Conservation (phyloP, 2,888 invertebrate genomes). For the Trissolcus brochymenae region DNA sequence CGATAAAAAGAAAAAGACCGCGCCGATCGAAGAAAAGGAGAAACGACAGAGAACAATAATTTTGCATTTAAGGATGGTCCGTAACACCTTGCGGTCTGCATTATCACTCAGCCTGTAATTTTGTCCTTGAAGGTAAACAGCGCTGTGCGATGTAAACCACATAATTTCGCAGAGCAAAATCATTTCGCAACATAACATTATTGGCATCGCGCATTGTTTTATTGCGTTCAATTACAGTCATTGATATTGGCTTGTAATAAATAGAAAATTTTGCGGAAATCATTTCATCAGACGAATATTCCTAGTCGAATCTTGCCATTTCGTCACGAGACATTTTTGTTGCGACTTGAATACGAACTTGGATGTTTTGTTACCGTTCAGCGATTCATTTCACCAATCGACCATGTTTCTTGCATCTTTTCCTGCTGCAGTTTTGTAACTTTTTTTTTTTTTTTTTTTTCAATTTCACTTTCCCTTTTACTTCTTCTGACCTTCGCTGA, state of each 20-base stretch:
- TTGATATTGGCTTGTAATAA: constrained; percentile 43
- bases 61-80: constrained; percentile 54
- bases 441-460: no score
- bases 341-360: background rate
- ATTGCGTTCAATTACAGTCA: constrained; percentile 46
- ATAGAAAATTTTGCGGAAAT: constrained; percentile 52
- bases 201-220: constrained; percentile 48
- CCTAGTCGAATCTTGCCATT: no score
- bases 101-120: constrained; percentile 58
- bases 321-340: background rate
- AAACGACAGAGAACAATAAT: constrained; percentile 53
- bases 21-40: constrained; percentile 7
- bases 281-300: constrained; percentile 9
- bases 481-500: no score
- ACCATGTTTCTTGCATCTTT: background rate
- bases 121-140: constrained; percentile 59
- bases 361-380: background rate
- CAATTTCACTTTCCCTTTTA: no score
- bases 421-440: background rate
- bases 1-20: constrained; percentile 48
- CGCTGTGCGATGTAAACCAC: constrained; percentile 55
- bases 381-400: background rate
- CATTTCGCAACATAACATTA: constrained; percentile 53
- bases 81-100: constrained; percentile 59
- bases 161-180: constrained; percentile 57